Percentiles rank a stretch among this genome's conserved stretches.
phyloP scores from a whole-genome alignment of 2,113 vertebrate species.

The human region GRCh38 chr12:19804001-19804500 shows the following conservation, averaged over 20 bases:
- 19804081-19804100: neutral
- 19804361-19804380: no score
- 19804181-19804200: neutral
- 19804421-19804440: no score
- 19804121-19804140: neutral
- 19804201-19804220: neutral
- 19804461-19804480: no score
- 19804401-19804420: no score
- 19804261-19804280: neutral
- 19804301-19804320: no score
- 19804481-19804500: no score
- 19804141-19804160: neutral
- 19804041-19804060: neutral
- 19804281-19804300: neutral
- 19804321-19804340: no score
- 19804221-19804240: neutral
- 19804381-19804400: no score
- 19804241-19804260: neutral
- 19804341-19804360: no score
- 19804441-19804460: no score
- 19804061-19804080: neutral
- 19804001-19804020: neutral
- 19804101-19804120: neutral
- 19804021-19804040: neutral
- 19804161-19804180: neutral